phyloP scores from a whole-genome alignment of 2,888 invertebrate species.

The Pantelozetes paolii region DNA sequence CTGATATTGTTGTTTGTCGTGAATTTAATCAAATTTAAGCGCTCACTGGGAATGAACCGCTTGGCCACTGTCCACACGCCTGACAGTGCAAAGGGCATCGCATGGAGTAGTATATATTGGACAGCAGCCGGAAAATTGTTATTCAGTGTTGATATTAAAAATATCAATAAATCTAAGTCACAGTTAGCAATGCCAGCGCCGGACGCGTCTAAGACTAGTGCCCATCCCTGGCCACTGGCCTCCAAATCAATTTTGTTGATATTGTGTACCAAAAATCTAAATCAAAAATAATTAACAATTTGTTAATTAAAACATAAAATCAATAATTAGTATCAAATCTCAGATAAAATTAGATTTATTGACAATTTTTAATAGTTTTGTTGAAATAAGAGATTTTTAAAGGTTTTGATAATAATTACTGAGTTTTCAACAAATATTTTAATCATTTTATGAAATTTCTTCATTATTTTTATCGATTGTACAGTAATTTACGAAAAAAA shows the following conservation, averaged over 20 bases:
- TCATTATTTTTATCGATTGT: background rate
- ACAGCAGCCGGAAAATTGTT: constrained; percentile 35
- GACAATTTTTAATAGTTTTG: background rate
- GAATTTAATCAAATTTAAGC: constrained; percentile 11
- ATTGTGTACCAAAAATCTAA: constrained; percentile 38
- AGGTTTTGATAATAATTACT: background rate
- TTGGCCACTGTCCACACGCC: constrained; percentile 35
- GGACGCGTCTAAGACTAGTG: constrained; percentile 24
- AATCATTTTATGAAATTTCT: background rate
- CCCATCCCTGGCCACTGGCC: constrained; percentile 26
- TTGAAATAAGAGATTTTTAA: background rate
- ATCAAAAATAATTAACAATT: background rate
- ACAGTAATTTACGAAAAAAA: background rate
- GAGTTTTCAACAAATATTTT: background rate
- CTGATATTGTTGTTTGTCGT: constrained; percentile 19
- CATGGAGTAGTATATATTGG: constrained; percentile 21
- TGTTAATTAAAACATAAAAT: background rate
- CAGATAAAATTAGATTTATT: background rate
- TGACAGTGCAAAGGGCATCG: background rate
- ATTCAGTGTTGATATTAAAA: constrained; percentile 23
- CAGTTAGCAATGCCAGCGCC: constrained; percentile 34
- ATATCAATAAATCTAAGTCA: constrained; percentile 24
- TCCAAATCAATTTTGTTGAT: constrained; percentile 37
- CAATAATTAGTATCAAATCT: background rate
- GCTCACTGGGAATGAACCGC: constrained; percentile 11